Evolutionary conservation across 35 echinoderm and acorn worm genomes (phyloP), one percentile per base, ranked within the genome.

Genomic region (Ophioderma brevispina): DNA sequence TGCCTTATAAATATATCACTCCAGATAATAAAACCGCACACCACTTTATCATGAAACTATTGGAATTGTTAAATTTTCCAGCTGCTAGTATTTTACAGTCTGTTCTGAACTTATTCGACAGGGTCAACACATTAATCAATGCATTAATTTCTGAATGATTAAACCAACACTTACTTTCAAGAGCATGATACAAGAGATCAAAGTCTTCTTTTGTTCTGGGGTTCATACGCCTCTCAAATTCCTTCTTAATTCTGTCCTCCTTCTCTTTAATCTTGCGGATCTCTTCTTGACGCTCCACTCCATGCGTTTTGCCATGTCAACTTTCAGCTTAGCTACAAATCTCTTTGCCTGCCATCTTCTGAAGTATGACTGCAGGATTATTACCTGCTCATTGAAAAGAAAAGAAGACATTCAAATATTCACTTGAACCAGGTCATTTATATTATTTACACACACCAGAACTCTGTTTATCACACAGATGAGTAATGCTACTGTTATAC

Each of bases 261-360:
- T 99, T 99, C 77, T 99, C 97, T 83, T 94, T 93, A 33, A 99
- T 95, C 77, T 99, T 99, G n/a, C 97, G 88, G 23, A 95, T 93
- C 79, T 95, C 97, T 78, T 99, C 97, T 79, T 88, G 55, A 36
- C 97, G 85, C 91, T 99, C 93, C 93, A 99, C 64, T 95, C 97
- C 50, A 84, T 31, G 35, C 97, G 55, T 64, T 82, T 90, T 40
- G 89, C 78, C 25, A 93, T 50, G 91, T 99, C 97, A 32, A 92
- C 88, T 70, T 95, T 92, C 33, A 99, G 77, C 1, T 84, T 64
- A 0, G 85, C 88, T 0, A 99, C 97, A 43, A 78, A 70, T 23
- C 87, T 64, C 38, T 95, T 99, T 8, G 97, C 97, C 40, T 99
- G 90, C 93, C 97, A 95, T 42, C 93, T 50, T 3, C 97, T 87